Percentiles rank a stretch among this genome's conserved stretches.
These are phyloP conservation scores for Diceros bicornis DNA, from an alignment of 2,797 vertebrate species.

Conservation along the genomic window DNA sequence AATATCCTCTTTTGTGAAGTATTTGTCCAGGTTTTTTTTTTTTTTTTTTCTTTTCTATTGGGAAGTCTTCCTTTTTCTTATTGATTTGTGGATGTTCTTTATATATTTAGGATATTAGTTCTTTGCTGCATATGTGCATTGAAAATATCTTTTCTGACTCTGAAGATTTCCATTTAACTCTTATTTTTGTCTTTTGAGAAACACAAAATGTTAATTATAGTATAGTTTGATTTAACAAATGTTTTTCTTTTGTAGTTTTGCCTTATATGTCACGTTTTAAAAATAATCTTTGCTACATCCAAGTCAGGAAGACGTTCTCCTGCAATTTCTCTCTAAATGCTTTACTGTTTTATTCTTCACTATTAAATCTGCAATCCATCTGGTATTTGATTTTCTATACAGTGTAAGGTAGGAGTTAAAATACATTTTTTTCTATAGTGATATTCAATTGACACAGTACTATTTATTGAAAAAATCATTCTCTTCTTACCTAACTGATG, in stretches of 20 bases:
- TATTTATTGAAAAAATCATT: background rate
- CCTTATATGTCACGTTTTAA: background rate
- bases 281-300: background rate
- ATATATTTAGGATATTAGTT: background rate
- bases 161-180: background rate
- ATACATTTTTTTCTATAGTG: background rate
- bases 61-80: background rate
- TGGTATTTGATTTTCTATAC: background rate
- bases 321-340: background rate
- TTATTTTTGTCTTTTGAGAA: background rate
- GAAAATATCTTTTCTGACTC: background rate
- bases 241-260: background rate
- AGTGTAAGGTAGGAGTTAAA: background rate
- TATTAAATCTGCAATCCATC: background rate
- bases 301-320: background rate
- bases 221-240: slow-evolving; percentile 1
- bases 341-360: background rate
- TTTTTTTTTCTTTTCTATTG: background rate
- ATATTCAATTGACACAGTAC: background rate
- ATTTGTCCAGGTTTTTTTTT: background rate
- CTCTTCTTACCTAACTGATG: background rate
- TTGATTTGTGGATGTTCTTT: background rate
- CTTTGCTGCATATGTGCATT: background rate
- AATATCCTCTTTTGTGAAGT: background rate
- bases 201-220: background rate